A percentile compares a stretch with the other conserved stretches of the same genome.
Conservation (phyloP, 2,888 invertebrate species). For the Micropterix aruncella region DNA sequence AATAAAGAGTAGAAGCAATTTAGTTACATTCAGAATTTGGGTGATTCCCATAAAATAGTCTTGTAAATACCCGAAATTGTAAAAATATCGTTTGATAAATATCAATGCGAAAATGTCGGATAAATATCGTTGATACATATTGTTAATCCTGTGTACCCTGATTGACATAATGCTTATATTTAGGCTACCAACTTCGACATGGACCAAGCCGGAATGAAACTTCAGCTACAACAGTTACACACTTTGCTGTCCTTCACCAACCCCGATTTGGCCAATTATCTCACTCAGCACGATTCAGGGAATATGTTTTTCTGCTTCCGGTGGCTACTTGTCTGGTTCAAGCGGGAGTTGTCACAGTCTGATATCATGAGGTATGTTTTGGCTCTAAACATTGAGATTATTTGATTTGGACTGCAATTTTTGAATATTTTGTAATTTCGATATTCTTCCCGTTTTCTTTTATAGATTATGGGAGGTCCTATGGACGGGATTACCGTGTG, state of each 20-base stretch:
- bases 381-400: no score
- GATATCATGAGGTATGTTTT: conserved; percentile 66
- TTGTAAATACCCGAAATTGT: conserved; percentile 5
- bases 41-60: not conserved
- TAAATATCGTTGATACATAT: no score
- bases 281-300: conserved; percentile 71
- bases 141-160: no score
- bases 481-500: conserved; percentile 90
- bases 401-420: no score
- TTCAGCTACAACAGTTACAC: conserved; percentile 75
- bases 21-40: no score
- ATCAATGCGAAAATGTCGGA: no score
- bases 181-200: conserved; percentile 88
- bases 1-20: no score
- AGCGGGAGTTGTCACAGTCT: conserved; percentile 77
- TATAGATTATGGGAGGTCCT: conserved; percentile 81
- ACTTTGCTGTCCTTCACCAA: conserved; percentile 69
- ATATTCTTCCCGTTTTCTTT: no score
- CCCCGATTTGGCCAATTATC: conserved; percentile 73
- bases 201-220: conserved; percentile 94
- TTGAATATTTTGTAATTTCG: no score
- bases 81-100: conserved; percentile 1
- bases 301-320: conserved; percentile 99
- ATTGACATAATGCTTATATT: conserved; percentile 11
- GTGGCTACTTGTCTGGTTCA: conserved; percentile 93